phyloP scores from a whole-genome alignment of 2,797 vertebrate species.

The Capromys pilorides region DNA sequence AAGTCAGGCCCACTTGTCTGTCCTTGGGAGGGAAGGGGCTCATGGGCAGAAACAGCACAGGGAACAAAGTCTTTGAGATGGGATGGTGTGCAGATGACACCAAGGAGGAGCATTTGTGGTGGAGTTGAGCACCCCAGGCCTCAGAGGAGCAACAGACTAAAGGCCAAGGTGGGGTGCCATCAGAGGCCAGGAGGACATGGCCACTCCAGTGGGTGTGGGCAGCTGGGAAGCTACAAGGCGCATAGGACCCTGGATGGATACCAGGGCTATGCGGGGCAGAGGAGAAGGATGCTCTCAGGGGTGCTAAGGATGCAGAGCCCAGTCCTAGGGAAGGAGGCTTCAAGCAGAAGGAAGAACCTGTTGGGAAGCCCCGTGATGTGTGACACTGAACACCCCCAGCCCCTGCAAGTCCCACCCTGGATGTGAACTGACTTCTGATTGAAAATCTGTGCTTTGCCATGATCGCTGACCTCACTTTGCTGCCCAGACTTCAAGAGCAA shows the following conservation, averaged over 20 bases:
- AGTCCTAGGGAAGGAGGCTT: not conserved
- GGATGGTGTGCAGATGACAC: not conserved
- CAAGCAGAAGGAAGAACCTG: not conserved
- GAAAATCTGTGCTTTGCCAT: not conserved
- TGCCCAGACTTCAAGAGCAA: not conserved
- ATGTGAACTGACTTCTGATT: not conserved
- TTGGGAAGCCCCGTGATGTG: fast-evolving
- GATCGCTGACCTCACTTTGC: not conserved
- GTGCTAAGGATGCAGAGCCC: not conserved
- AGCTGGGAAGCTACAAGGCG: not conserved
- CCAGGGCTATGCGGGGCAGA: not conserved
- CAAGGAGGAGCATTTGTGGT: not conserved
- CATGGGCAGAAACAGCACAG: not conserved
- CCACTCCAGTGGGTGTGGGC: not conserved
- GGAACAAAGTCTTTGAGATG: not conserved
- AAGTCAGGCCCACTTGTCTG: not conserved
- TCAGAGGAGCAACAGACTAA: not conserved
- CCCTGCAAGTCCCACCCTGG: not conserved
- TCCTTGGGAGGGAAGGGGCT: not conserved
- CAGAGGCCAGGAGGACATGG: too few relatives aligned
- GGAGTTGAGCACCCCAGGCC: not conserved
- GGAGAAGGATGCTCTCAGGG: not conserved
- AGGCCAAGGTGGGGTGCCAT: not conserved
- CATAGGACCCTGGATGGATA: not conserved
- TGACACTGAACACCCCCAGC: not conserved